These are phyloP conservation scores for Cynocephalus volans DNA, from an alignment of 2,113 vertebrate genomes.

Conservation along the genomic window DNA sequence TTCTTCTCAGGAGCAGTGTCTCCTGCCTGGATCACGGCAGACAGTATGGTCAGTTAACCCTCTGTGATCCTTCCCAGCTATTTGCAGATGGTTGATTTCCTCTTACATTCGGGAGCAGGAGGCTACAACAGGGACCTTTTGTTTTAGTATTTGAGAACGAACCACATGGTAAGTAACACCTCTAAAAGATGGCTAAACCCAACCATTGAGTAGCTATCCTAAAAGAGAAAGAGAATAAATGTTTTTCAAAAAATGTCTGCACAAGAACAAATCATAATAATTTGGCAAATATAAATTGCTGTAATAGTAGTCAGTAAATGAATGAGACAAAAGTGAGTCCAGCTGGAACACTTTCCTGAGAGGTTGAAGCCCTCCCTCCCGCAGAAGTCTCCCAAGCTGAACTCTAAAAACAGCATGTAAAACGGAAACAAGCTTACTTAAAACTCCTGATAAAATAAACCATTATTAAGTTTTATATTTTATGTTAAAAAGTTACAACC, in stretches of 20 bases:
- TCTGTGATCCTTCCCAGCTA: not conserved
- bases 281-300: accelerated
- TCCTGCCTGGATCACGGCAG: not conserved
- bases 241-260: not conserved
- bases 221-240: not conserved
- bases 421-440: not conserved
- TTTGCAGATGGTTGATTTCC: not conserved
- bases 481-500: not conserved
- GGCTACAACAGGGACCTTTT: not conserved
- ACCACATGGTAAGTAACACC: not conserved
- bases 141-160: not conserved
- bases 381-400: not conserved
- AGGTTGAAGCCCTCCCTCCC: not conserved
- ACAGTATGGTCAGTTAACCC: accelerated
- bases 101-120: not conserved
- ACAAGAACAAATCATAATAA: not conserved
- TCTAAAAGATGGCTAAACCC: too few species aligned
- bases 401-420: not conserved
- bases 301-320: accelerated
- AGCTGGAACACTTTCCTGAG: accelerated
- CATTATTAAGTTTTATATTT: not conserved
- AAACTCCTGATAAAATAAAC: not conserved
- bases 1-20: not conserved
- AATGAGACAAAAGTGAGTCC: not conserved
- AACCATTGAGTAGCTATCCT: not conserved